Evolutionary conservation across 1,140 invertebrate species (phyloP), one percentile per base, ranked within the genome.

Genomic region (Protaetia brevitarsis): DNA sequence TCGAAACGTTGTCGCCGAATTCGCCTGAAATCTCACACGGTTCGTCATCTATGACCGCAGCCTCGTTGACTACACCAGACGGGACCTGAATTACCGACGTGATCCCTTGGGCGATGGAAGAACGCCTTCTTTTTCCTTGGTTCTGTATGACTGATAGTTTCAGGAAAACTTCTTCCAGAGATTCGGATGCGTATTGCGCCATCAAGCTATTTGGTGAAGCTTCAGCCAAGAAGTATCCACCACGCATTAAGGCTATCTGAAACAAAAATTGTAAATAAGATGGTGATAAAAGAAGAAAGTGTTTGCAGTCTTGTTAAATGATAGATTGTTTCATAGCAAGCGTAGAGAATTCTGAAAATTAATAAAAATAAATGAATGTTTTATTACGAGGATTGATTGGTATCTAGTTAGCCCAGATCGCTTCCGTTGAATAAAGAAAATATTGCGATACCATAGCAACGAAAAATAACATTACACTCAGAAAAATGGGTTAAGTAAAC

Each of bases 151-250:
- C 87, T 31, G 94, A 94, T 0, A 98, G 82, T 77, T 96, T 95
- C 0, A 98, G 80, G 77, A 98, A 98, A 0, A 97, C 94, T 61
- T 93, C 92, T 79, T 98, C 95, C 8, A 98, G 78, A 23, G 89
- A 93, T 59, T 91, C 87, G 2, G 88, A 84, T 23, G 86, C 83
- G 73, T 95, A 94, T 69, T 89, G 85, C 11, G 86, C 82, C 66
- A 97, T 87, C 1, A 98, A 79, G 63, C 85, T 87, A 4, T 84
- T 83, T 0, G 96, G 95, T 1, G 93, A 88, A 75, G 95, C 90
- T 79, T 98, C 95, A 2, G 62, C 62, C 6, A 64, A 21, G 62
- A 64, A 51, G 19, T 64, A 51, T 13, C 62, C 62, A 56, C 62
- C 45, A 7, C 62, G 13, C 62, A 64, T 64, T 19, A 64, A 45